Evolutionary conservation across 2,888 invertebrate species (phyloP), one percentile per base, ranked within the genome.

Genomic region (Saturnia japonica): DNA sequence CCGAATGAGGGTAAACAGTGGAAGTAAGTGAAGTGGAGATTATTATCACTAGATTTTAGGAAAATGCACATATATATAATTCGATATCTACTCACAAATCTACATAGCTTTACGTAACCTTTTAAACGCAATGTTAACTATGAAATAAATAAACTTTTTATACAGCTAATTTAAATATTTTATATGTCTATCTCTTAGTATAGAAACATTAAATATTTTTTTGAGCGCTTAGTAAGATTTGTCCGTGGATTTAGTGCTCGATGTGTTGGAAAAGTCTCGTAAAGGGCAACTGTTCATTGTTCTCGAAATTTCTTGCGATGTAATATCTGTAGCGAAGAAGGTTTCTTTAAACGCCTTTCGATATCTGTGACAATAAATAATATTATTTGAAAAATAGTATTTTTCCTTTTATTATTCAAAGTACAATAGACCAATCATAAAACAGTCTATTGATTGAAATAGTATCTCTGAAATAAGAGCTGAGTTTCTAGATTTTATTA

Each of bases 301-400:
- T 51, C 51, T 68, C 9, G 28, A 47, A 45, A n/a, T 8, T 19
- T 68, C 51, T 6, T 68, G 51, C n/a, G 51, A 51, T 34, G 28
- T 19, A n/a, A 14, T 9, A n/a, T 51, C 34, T 19, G 43, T 16
- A 34, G 40, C 19, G 16, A 54, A 51, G 25, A 34, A 11, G 22
- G 51, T 34, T 16, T 69, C 57, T n/a, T 51, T 69, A n/a, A 43
- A 71, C 40, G 51, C 70, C 28, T 28, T 66, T 22, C 70, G 66
- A 66, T 70, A 70, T 43, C 70, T 70, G 34, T 34, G 54, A 70
- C 16, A 57, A 54, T 40, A 28, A 54, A 54, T 40, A 19, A 54
- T 9, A 54, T 8, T 54, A 4, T 47, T 4, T 47, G 16, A n/a
- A 16, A 47, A 16, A 47, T 47, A 47, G 2, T 47, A 47, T 16